phyloP scores from a whole-genome alignment of 2,113 vertebrate species.

The Falcunculus frontatus region DNA sequence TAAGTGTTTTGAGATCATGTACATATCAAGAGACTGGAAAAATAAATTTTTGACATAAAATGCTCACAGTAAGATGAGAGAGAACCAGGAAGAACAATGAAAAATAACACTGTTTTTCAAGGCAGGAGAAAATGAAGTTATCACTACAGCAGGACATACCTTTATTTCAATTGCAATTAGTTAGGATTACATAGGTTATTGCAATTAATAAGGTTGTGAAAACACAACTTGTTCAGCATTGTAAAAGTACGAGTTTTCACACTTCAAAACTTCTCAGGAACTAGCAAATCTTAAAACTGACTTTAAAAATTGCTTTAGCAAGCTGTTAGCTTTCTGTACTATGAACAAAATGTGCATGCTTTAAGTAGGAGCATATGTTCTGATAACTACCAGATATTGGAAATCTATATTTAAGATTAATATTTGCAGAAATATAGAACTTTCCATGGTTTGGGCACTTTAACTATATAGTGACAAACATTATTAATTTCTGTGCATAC shows the following conservation, averaged over 20 bases:
- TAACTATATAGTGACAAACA: not conserved
- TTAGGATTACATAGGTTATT: not conserved
- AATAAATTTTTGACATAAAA: not conserved
- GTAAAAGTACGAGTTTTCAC: not conserved
- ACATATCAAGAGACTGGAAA: not conserved
- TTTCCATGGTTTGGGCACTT: not conserved
- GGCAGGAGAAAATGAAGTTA: not conserved
- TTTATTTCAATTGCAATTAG: not conserved
- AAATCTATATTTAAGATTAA: not conserved
- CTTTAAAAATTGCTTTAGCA: not conserved
- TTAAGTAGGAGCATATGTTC: constrained; percentile 6
- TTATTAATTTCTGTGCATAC: not conserved
- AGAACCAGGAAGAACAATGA: not conserved
- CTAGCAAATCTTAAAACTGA: not conserved
- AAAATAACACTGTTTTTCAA: not conserved
- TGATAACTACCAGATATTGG: not conserved
- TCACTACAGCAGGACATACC: not conserved
- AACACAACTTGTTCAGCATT: not conserved
- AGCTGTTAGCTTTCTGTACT: not conserved
- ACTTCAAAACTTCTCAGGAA: not conserved
- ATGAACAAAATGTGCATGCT: not conserved
- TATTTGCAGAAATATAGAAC: not conserved
- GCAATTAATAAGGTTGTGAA: not conserved
- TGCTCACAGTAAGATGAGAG: not conserved
- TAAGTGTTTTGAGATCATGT: not conserved